A percentile compares a stretch with the other conserved stretches of the same genome.
Conservation (phyloP, 92 coral and sea anemone species). For the Anthopleura xanthogrammica region DNA sequence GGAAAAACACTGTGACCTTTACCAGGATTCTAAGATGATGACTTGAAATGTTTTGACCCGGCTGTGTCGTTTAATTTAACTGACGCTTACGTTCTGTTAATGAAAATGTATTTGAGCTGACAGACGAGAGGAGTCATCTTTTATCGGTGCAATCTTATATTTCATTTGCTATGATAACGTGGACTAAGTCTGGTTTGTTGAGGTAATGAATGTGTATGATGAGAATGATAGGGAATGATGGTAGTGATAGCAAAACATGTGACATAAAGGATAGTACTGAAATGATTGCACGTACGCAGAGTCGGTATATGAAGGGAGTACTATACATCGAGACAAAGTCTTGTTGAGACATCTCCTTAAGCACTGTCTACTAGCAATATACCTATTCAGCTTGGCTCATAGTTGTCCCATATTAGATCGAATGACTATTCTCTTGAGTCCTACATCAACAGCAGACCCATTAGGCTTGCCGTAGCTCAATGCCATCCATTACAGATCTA, state of each 20-base stretch:
- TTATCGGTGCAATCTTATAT: not conserved
- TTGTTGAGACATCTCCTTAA: too few relatives aligned
- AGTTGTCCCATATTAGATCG: not conserved
- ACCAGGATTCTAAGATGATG: too few relatives aligned
- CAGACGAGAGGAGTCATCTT: not conserved
- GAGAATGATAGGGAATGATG: not conserved
- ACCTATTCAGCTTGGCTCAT: not conserved
- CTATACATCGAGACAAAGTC: too few relatives aligned
- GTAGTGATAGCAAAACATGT: not conserved
- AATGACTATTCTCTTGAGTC: not conserved
- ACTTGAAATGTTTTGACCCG: too few relatives aligned
- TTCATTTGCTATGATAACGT: not conserved
- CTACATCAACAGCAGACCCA: not conserved
- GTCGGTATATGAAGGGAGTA: not conserved
- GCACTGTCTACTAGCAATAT: not conserved
- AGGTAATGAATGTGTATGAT: not conserved
- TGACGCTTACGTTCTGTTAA: not conserved
- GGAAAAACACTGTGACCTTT: too few relatives aligned
- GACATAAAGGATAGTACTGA: not conserved
- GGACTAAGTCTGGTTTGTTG: not conserved
- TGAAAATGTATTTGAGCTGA: not conserved
- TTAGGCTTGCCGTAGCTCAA: not conserved
- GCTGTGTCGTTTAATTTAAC: not conserved
- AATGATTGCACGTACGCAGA: not conserved
- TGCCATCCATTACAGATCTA: not conserved